Percentiles rank a stretch among this genome's conserved stretches.
These are phyloP conservation scores for Odontamblyopus rebecca DNA, from an alignment of 2,797 vertebrate species.

Conservation along the genomic window DNA sequence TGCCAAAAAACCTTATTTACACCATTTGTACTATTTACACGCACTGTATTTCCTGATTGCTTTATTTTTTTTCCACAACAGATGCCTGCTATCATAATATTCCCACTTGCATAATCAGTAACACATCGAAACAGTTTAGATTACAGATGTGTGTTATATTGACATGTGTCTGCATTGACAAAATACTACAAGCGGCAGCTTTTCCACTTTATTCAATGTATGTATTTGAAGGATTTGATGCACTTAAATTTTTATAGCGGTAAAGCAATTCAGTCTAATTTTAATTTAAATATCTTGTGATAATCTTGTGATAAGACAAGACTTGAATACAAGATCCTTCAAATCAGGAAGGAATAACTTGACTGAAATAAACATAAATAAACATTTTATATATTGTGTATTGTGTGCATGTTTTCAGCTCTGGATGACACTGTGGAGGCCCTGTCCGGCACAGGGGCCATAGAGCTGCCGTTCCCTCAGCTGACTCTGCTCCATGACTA, in stretches of 20 bases:
- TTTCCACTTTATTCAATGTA: no score
- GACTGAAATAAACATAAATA: no score
- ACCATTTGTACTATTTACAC: neutral
- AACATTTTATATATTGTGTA: neutral
- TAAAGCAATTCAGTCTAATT: no score
- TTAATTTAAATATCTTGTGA: no score
- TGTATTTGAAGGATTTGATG: no score
- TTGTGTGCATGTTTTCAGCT: conserved; percentile 41
- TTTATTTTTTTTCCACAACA: neutral
- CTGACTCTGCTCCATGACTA: conserved; percentile 82
- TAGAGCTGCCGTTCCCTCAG: conserved; percentile 76
- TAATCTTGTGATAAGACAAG: no score
- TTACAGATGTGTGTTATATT: neutral
- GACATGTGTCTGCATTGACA: neutral
- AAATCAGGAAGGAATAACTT: no score
- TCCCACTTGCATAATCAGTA: neutral
- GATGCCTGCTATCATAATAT: neutral
- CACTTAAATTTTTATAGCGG: no score
- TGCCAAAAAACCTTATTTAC: conserved; percentile 7
- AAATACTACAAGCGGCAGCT: neutral
- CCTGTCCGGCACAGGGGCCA: conserved; percentile 66
- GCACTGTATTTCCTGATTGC: neutral
- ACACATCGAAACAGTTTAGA: neutral
- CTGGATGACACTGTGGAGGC: conserved; percentile 72
- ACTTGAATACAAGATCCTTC: no score